Evolutionary conservation across 2,797 vertebrate genomes (phyloP).

Genomic region (Syncerus caffer): DNA sequence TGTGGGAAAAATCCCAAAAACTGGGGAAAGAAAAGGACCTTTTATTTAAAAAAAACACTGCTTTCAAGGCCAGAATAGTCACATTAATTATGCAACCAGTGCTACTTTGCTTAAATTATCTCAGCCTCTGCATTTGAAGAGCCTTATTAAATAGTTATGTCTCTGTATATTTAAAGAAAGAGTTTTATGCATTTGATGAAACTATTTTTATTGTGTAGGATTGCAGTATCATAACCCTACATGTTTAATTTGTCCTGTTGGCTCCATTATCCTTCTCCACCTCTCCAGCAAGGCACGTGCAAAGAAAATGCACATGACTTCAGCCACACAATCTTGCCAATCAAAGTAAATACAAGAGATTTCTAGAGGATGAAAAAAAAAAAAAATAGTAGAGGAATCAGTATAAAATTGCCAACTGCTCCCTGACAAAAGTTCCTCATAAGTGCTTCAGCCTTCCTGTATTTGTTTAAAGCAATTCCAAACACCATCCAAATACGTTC

Average conservation of each 20-base stretch:
- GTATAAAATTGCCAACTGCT: conserved; percentile 15
- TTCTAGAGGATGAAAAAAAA: neutral
- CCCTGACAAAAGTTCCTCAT: conserved; percentile 4
- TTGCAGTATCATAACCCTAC: neutral
- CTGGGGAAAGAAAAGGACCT: conserved; percentile 69
- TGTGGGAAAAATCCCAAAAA: neutral
- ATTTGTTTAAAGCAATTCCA: conserved; percentile 44
- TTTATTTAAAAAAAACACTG: conserved; percentile 68
- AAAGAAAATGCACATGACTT: neutral
- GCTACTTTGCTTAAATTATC: conserved; percentile 59
- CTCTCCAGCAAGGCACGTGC: neutral
- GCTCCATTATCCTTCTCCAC: neutral
- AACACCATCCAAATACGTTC: conserved; percentile 18
- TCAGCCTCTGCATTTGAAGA: conserved; percentile 44
- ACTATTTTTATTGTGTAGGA: conserved; percentile 25
- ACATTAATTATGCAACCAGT: conserved; percentile 44
- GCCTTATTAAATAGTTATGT: conserved; percentile 46
- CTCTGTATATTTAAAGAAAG: conserved; percentile 34
- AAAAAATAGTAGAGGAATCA: neutral
- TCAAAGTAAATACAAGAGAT: neutral
- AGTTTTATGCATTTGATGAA: conserved; percentile 37
- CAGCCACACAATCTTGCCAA: neutral
- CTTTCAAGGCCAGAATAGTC: conserved; percentile 53
- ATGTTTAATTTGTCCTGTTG: neutral
- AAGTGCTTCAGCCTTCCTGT: neutral